Conservation (phyloP, 2,113 vertebrate species). For the Drymodes brunneopygia region DNA sequence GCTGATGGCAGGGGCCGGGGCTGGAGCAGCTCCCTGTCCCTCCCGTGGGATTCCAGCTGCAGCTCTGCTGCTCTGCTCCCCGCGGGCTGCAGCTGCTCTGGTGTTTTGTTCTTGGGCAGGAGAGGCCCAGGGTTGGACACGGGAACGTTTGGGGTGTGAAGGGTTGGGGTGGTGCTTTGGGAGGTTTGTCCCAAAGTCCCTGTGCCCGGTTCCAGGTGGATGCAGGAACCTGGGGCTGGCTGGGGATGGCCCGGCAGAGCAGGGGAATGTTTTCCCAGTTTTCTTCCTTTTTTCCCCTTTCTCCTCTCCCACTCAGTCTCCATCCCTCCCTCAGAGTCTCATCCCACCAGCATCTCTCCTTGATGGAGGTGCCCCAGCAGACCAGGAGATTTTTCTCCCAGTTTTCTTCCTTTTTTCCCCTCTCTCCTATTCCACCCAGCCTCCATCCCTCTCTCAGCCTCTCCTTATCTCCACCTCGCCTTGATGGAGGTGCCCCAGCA, state of each 20-base stretch:
- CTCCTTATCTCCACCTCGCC: too few relatives aligned
- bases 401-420: rapidly evolving
- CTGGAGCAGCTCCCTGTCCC: not conserved
- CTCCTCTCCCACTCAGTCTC: not conserved
- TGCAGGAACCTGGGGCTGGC: not conserved
- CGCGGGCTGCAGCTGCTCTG: not conserved
- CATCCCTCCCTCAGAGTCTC: not conserved
- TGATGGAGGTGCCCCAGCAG: not conserved
- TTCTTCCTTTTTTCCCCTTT: not conserved
- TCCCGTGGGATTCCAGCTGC: rapidly evolving
- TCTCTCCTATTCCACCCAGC: not conserved
- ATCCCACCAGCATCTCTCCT: too few relatives aligned
- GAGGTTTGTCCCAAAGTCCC: not conserved
- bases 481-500: too few relatives aligned
- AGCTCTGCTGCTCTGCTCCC: not conserved
- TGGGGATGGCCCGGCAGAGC: not conserved
- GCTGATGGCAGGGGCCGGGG: not conserved
- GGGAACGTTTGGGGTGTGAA: rapidly evolving
- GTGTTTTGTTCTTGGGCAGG: rapidly evolving
- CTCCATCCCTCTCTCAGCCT: not conserved
- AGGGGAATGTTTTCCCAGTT: not conserved
- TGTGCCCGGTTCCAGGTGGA: not conserved
- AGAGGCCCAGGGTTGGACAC: not conserved
- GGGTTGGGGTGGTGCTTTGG: not conserved
- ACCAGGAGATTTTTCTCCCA: not conserved